phyloP scores from a whole-genome alignment of 2,888 invertebrate species.

The Lymantria monacha region DNA sequence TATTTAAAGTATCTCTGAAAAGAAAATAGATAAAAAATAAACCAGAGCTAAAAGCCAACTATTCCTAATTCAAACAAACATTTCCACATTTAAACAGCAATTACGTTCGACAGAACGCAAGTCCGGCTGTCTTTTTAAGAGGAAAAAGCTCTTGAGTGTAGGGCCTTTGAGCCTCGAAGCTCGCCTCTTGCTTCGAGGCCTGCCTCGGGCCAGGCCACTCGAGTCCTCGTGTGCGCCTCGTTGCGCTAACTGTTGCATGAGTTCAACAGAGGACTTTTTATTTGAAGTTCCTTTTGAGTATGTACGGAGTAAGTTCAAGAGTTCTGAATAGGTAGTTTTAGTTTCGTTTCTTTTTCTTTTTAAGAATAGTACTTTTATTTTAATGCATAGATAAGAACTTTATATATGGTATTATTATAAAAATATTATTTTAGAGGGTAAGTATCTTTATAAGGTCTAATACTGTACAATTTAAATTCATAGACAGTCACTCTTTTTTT shows the following conservation, averaged over 20 bases:
- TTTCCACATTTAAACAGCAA: constrained; percentile 35
- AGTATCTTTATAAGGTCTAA: no score
- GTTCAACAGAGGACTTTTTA: constrained; percentile 29
- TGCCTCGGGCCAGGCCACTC: constrained; percentile 35
- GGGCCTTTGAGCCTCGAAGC: constrained; percentile 36
- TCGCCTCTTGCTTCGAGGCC: constrained; percentile 35
- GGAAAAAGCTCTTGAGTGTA: constrained; percentile 25
- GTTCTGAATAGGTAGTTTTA: background rate
- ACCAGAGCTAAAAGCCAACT: constrained; percentile 2
- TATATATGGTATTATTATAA: no score
- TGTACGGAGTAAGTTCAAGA: constrained; percentile 10
- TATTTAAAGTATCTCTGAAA: no score
- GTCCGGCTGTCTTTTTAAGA: constrained; percentile 40
- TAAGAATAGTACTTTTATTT: no score
- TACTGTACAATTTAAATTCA: no score
- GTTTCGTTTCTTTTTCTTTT: background rate
- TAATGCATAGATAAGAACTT: no score
- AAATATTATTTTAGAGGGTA: no score
- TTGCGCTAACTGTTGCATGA: constrained; percentile 41
- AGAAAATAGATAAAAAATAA: background rate
- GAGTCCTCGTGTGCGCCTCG: constrained; percentile 24
- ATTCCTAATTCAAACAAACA: constrained; percentile 17
- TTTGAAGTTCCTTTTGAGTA: constrained; percentile 26
- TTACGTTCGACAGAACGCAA: constrained; percentile 35
- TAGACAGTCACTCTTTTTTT: no score